Conservation (phyloP, 2,888 invertebrate genomes). For the Drosophila peninsularis region DNA sequence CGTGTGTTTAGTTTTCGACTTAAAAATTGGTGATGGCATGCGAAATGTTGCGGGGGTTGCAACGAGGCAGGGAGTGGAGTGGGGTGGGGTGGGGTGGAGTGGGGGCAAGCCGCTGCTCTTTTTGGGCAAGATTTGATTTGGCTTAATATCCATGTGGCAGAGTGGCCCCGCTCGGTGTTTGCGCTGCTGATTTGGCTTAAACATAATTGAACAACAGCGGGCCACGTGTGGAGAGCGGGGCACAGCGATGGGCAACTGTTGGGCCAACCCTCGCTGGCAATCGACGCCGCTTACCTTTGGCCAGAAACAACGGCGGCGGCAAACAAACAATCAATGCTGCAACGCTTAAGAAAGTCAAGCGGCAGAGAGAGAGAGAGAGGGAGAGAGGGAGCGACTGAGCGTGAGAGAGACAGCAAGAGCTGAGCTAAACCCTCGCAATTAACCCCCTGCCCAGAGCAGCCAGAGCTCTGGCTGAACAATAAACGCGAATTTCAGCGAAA, state of each 20-base stretch:
- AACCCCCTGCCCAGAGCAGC: slow-evolving; percentile 63
- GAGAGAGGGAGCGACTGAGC: not conserved
- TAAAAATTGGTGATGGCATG: slow-evolving; percentile 55
- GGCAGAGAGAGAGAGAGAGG: not conserved
- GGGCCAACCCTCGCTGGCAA: slow-evolving; percentile 57
- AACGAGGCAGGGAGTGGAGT: too few species aligned
- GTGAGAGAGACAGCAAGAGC: not conserved
- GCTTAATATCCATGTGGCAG: not conserved
- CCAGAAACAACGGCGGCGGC: slow-evolving; percentile 18
- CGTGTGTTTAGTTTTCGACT: slow-evolving; percentile 70
- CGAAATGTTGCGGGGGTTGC: slow-evolving; percentile 20
- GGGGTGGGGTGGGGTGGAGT: too few species aligned
- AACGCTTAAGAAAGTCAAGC: slow-evolving; percentile 12
- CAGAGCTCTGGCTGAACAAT: slow-evolving; percentile 57
- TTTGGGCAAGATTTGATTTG: slow-evolving; percentile 8
- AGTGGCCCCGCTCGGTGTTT: slow-evolving; percentile 55
- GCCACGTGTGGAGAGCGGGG: slow-evolving; percentile 73
- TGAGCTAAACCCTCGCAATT: slow-evolving; percentile 65
- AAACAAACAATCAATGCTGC: slow-evolving; percentile 41
- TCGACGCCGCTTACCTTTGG: slow-evolving; percentile 48
- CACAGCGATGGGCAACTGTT: slow-evolving; percentile 53
- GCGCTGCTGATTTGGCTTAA: slow-evolving; percentile 80
- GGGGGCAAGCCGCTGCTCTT: slow-evolving; percentile 25
- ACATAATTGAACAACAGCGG: slow-evolving; percentile 78
- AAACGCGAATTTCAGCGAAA: slow-evolving; percentile 73